Percentiles rank a stretch among this genome's conserved stretches.
Conservation (phyloP, 1,140 invertebrate genomes). For the Spodoptera frugiperda region DNA sequence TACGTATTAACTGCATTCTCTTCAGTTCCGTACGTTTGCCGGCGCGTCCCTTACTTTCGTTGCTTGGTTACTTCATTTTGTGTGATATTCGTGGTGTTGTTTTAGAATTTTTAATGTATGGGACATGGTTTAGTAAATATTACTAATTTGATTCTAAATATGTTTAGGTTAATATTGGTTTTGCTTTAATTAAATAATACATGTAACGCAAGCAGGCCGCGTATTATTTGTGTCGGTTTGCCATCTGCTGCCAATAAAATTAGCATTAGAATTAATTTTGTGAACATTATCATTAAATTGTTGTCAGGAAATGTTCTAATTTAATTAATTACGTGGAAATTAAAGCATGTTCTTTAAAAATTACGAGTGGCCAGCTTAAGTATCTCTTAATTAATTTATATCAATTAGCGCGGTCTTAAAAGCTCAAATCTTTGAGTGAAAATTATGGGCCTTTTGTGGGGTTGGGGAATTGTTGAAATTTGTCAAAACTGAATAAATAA, state of each 20-base stretch:
- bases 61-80: too few species aligned
- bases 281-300: conserved; percentile 4
- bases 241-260: neutral
- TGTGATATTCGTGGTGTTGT: too few species aligned
- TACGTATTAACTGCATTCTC: neutral
- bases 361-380: conserved; percentile 1
- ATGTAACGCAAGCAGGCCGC: too few species aligned
- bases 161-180: too few species aligned
- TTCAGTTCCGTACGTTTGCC: neutral
- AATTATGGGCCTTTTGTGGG: neutral
- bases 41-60: neutral
- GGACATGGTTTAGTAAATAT: too few species aligned
- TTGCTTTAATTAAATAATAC: too few species aligned
- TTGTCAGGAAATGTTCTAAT: neutral
- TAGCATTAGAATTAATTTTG: neutral
- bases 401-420: conserved; percentile 6
- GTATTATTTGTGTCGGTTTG: neutral
- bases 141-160: too few species aligned
- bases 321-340: conserved; percentile 1
- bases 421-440: conserved; percentile 17
- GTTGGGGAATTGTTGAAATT: too few species aligned
- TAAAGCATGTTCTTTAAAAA: neutral
- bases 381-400: neutral
- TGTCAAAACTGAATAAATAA: too few species aligned
- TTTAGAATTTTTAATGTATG: too few species aligned